These are phyloP conservation scores for Uloborus plumipes DNA, from an alignment of 2,888 invertebrate genomes.

Conservation along the genomic window DNA sequence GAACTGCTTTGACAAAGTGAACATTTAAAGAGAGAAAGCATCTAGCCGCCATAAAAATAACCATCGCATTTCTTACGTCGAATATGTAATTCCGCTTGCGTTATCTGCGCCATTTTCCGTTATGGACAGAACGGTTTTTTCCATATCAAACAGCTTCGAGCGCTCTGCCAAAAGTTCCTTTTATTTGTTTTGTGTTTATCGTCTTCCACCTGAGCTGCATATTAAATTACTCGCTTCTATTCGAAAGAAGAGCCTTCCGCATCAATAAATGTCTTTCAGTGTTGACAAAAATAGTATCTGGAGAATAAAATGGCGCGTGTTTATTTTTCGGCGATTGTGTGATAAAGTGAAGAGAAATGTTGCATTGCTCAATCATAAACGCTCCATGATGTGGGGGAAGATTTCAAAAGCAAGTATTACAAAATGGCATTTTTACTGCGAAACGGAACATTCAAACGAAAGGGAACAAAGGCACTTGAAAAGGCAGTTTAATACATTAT, in stretches of 20 bases:
- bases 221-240: slow-evolving; percentile 9
- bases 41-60: no score
- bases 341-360: not conserved
- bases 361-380: slow-evolving; percentile 19
- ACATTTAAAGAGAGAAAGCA: no score
- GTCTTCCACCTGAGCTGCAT: not conserved
- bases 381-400: not conserved
- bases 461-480: slow-evolving; percentile 10
- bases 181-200: not conserved
- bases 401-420: slow-evolving; percentile 15
- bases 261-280: slow-evolving; percentile 11
- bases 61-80: no score
- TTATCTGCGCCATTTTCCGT: slow-evolving; percentile 12
- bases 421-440: not conserved
- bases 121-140: not conserved
- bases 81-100: no score
- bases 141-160: slow-evolving; percentile 10
- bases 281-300: slow-evolving; percentile 9
- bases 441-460: slow-evolving; percentile 6
- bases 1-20: no score
- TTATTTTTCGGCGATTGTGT: slow-evolving; percentile 8
- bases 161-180: not conserved
- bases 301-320: slow-evolving; percentile 3
- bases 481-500: slow-evolving; percentile 17
- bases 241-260: not conserved